These are phyloP conservation scores for Monoplex corrugatus DNA, from an alignment of 2,888 invertebrate species.

Conservation along the genomic window DNA sequence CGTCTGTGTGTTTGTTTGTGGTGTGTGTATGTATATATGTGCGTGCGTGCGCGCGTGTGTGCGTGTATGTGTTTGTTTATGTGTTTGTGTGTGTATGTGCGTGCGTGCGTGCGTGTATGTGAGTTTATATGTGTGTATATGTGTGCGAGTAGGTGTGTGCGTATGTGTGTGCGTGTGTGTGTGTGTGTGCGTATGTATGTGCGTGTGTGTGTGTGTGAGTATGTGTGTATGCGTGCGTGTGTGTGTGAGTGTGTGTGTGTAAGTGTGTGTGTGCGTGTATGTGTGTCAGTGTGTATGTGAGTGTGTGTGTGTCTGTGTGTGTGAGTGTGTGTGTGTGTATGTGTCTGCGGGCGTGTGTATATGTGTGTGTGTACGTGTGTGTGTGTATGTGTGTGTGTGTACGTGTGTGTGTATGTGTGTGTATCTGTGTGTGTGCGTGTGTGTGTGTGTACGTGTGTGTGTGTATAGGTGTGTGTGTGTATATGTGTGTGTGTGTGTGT, in stretches of 20 bases:
- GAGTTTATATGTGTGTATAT: neutral
- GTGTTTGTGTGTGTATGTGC: neutral
- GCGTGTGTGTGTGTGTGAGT: constrained; percentile 2
- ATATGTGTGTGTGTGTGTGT: constrained; percentile 14
- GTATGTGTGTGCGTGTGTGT: neutral
- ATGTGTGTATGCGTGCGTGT: neutral
- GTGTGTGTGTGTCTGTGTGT: constrained; percentile 1
- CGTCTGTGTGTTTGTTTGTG: neutral
- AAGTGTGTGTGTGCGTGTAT: neutral
- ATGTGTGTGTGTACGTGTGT: neutral
- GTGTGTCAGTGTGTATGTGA: neutral
- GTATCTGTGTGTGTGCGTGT: neutral
- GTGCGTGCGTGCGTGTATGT: neutral
- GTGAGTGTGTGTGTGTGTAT: neutral
- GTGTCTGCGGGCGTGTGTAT: neutral
- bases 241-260: neutral
- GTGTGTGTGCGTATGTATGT: neutral
- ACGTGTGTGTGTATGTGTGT: neutral
- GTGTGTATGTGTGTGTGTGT: neutral
- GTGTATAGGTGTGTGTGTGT: neutral
- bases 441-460: neutral
- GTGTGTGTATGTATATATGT: neutral
- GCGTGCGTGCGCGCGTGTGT: neutral
- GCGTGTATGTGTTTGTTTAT: neutral
- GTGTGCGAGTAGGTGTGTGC: neutral